Base-by-base conservation (phyloP, 2,113 vertebrate genomes). In the Cranoglanis bouderius region DNA sequence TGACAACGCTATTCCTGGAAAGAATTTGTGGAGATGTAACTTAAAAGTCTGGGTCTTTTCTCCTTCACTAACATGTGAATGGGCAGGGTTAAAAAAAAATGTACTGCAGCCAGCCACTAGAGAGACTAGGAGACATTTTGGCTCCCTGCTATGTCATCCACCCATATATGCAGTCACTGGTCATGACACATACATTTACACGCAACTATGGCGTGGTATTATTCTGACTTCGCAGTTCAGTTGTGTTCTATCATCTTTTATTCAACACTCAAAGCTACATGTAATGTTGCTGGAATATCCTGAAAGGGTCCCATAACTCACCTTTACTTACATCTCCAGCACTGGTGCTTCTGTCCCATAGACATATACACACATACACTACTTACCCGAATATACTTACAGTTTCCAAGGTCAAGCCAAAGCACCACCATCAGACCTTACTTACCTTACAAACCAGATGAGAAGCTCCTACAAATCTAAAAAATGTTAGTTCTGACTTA, bases 301-400 rank as follows among this genome's bases (percentile, higher is more conserved):
- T 89, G 91, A 81, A 81, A 81, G 77, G 95, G 93, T 90, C 92
- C 95, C 93, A 90, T 87, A 38, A 92, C 95, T 92, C 93, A 96
- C 95, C 49, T 21, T 81, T 53, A 55, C 49, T 81, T 53, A 53
- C 77, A 49, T 55, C 88, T 90, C 92, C 92, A 88, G 80, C 38
- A 88, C 26, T 88, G 49, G 77, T 19, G 16, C 77, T 81, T 81
- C 29, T 81, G 49, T 81, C 70, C 90, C 63, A 18, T 32, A 8
- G 49, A 93, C 92, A 93, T 92, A 89, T 88, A 96, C 94, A 94
- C 88, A 95, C 94, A 95, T 53, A 87, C 86, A 95, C n/a, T 92
- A 96, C 96, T 91, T 90, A 96, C 95, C 96, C 91, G 93, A 43
- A 3, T 21, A 90, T 96, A 96, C 96, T 96, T 93, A 96, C 94